phyloP scores from a whole-genome alignment of 2,113 vertebrate genomes.

The Polyodon spathula region DNA sequence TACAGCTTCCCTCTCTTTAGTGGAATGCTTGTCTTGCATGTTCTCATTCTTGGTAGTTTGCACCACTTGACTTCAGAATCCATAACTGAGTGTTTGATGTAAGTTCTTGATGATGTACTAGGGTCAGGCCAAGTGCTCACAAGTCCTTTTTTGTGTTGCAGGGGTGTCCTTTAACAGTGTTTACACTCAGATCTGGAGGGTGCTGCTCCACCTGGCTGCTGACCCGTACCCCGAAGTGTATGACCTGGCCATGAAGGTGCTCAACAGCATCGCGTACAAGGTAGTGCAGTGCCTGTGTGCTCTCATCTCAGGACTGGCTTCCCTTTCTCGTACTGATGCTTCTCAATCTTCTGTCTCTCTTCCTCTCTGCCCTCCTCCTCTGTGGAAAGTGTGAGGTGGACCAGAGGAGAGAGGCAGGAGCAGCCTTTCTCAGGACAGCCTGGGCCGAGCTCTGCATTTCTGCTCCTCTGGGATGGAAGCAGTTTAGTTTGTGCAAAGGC shows the following conservation, averaged over 20 bases:
- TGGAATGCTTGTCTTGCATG: no score
- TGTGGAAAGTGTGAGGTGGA: background rate
- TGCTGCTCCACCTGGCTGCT: slow-evolving; percentile 84
- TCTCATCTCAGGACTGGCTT: background rate
- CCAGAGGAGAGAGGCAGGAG: no score
- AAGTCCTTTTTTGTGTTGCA: slow-evolving; percentile 29
- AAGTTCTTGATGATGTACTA: no score
- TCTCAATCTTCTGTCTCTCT: background rate
- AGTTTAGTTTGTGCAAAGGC: slow-evolving; percentile 53
- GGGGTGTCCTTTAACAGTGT: slow-evolving; percentile 98
- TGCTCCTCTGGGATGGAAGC: slow-evolving; percentile 26
- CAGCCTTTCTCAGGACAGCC: slow-evolving; percentile 2
- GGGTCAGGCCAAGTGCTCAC: no score
- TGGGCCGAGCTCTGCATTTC: slow-evolving; percentile 17
- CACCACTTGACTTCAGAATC: no score
- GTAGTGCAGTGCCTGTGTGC: slow-evolving; percentile 36
- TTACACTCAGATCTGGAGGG: slow-evolving; percentile 96
- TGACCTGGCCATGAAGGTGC: slow-evolving; percentile 91
- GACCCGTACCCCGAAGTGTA: slow-evolving; percentile 94
- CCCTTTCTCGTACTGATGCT: background rate
- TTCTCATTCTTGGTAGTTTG: no score
- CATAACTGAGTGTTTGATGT: no score
- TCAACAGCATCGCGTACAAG: slow-evolving; percentile 96
- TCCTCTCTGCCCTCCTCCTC: background rate
- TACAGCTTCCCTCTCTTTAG: no score